Evolutionary conservation across 2,797 vertebrate species (phyloP), one percentile per base, ranked within the genome.

Genomic region (Sciaenops ocellatus): DNA sequence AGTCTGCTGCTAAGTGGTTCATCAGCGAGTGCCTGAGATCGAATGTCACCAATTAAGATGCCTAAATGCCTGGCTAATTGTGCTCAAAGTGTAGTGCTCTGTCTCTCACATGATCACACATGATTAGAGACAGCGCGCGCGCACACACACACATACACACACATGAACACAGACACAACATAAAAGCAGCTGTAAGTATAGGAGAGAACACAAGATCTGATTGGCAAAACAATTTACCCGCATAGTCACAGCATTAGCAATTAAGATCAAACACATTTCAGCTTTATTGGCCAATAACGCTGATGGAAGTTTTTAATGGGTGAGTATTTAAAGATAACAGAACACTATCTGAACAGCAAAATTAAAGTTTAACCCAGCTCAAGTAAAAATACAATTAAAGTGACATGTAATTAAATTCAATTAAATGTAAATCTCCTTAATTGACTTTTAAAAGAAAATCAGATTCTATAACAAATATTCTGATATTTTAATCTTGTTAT

Each of bases 31-130:
- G 87, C 84, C 85, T 72, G 41, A 83, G 94, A 95, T 96, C 93
- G 94, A 95, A 95, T 94, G 91, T 91, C 92, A 80, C 94, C 94
- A 95, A 96, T 96, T 96, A 96, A 95, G 95, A 95, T 63, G 92
- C 91, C 92, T 95, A 94, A 95, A 95, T 91, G 94, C 89, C 90
- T 83, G 89, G 92, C 94, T 95, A 96, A 96, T 96, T 96, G 94
- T 89, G 94, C 94, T 95, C 89, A 87, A 93, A 92, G 93, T 94
- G 92, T 86, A 81, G 85, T 22, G 65, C 83, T 85, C 79, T 63
- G 77, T 92, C 90, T 93, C 86, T 86, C 84, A 86, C 85, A 89
- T 75, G 76, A 92, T 90, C 85, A 78, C 92, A 91, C 87, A 63
- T 82, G 80, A 92, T 94, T 93, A 92, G 65, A 77, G 57, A 46